Percentiles rank a stretch among this genome's conserved stretches.
phyloP scores from a whole-genome alignment of 2,888 invertebrate genomes.

The Nemotelus pantherinus region DNA sequence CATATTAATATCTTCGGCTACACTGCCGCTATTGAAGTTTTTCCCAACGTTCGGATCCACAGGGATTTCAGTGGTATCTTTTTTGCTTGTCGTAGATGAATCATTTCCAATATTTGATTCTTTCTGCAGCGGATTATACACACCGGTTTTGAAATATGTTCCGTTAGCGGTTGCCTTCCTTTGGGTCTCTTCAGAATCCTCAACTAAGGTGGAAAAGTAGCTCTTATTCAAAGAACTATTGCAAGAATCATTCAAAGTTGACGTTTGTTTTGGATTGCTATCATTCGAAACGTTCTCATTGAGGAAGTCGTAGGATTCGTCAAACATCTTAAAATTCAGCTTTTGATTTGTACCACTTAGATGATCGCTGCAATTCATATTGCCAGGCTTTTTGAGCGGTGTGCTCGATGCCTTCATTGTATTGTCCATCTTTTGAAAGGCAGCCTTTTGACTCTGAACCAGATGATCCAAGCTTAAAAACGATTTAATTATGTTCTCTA shows the following conservation, averaged over 20 bases:
- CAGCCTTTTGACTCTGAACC: slow-evolving; percentile 62
- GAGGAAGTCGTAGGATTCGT: slow-evolving; percentile 56
- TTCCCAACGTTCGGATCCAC: slow-evolving; percentile 28
- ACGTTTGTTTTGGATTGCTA: slow-evolving; percentile 50
- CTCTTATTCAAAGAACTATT: slow-evolving; percentile 51
- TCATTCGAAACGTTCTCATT: slow-evolving; percentile 51
- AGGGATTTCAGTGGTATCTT: neutral
- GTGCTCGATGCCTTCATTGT: slow-evolving; percentile 51
- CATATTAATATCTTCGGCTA: slow-evolving; percentile 16
- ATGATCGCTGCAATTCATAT: neutral
- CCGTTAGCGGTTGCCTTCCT: slow-evolving; percentile 59
- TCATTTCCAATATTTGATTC: slow-evolving; percentile 49
- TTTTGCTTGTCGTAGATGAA: neutral
- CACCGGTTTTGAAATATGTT: slow-evolving; percentile 63
- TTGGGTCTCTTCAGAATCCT: slow-evolving; percentile 62
- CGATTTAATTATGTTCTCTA: slow-evolving; percentile 70
- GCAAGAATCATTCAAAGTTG: slow-evolving; percentile 51
- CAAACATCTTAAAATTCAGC: slow-evolving; percentile 45
- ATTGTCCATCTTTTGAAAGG: slow-evolving; percentile 56
- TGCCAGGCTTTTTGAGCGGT: slow-evolving; percentile 51
- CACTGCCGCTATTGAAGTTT: neutral
- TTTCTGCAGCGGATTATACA: slow-evolving; percentile 61
- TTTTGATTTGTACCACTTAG: slow-evolving; percentile 12
- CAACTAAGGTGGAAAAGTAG: slow-evolving; percentile 61
- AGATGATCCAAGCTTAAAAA: slow-evolving; percentile 69